Evolutionary conservation across 2,113 vertebrate species (phyloP).

Genomic region (Camelus dromedarius): DNA sequence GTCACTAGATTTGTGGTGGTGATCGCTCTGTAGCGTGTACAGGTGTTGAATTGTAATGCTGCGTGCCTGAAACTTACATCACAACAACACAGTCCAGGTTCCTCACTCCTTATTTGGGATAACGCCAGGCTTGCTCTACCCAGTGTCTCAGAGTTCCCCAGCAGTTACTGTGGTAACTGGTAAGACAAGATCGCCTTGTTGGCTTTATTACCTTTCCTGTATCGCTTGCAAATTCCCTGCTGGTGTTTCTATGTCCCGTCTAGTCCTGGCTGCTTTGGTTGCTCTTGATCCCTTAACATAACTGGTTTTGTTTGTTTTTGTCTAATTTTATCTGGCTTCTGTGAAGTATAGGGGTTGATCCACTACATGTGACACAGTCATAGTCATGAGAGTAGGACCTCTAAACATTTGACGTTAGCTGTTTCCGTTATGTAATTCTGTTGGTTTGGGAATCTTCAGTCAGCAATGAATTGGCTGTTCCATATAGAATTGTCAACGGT

Average conservation of each 20-base stretch:
- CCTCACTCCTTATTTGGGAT: neutral
- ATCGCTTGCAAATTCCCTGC: neutral
- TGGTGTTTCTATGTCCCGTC: neutral
- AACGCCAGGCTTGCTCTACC: neutral
- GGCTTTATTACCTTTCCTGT: neutral
- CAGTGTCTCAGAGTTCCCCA: neutral
- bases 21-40: neutral
- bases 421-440: neutral
- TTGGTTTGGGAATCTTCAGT: neutral
- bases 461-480: neutral
- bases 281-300: neutral
- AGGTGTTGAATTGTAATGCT: neutral
- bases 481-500: neutral
- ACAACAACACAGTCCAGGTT: neutral
- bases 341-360: neutral
- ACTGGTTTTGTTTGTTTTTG: neutral
- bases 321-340: neutral
- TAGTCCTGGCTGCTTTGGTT: neutral
- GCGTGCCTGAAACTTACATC: neutral
- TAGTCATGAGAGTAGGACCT: neutral
- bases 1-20: neutral
- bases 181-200: neutral
- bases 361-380: neutral
- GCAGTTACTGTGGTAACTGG: neutral
- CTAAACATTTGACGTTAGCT: neutral